Base-by-base conservation (phyloP, 1,140 invertebrate genomes). In the Matsumurasca onukii region DNA sequence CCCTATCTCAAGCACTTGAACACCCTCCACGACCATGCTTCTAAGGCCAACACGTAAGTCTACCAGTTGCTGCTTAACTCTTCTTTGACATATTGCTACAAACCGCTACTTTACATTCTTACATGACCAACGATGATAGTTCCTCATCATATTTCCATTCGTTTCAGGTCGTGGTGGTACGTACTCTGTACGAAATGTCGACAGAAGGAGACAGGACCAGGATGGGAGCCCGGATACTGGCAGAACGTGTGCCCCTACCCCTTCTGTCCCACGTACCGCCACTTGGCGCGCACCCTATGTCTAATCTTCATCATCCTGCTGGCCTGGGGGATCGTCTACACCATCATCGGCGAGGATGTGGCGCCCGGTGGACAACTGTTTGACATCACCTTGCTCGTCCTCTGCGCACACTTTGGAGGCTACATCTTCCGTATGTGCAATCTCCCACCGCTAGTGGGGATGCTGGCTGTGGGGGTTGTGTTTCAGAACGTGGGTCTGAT, bases 361-460 rank as follows among this genome's bases (percentile, higher is more conserved):
- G 86, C 91, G 1, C 86, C 85, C 0, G 91, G 91, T 13, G 92
- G 92, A 1, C 88, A 90, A 71, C 80, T 95, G 1, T 96, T 93
- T 75, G 86, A 87, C 69, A 79, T 97, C 1, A 90, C 91, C 2
- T 79, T 89, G 0, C 82, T 93, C 0, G 84, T 85, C 22, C 86
- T 95, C 31, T 87, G 86, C 3, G 89, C 91, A 0, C 86, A 93
- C 78, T 88, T 95, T 71, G 92, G 89, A 5, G 94, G 93, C 51
- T 91, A 89, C 85, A 73, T 93, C 3, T 79, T 89, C 69, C 87
- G 87, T 27, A 79, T 93, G 31, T 86, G 91, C 20, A 89, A 88
- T 1, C 79, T 97, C 69, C 95, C 95, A 5, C 86, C 92, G 0
- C 82, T 98, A 0, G 89, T 94, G 72, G 93, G 93, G 17, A 95